phyloP scores from a whole-genome alignment of 2,113 vertebrate genomes.

The Vulpes vulpes region DNA sequence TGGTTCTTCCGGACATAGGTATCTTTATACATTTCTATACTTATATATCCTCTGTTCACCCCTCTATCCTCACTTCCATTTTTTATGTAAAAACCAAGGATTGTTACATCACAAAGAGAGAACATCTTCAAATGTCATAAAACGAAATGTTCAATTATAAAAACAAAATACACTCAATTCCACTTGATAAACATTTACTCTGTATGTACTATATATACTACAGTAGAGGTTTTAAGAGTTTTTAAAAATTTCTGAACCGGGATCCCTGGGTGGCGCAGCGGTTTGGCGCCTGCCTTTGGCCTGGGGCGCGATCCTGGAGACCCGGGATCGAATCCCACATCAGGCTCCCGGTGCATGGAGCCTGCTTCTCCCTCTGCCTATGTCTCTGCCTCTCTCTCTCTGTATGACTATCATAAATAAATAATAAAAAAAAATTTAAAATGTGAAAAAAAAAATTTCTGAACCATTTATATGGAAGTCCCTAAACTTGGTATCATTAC shows the following conservation, averaged over 20 bases:
- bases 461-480: neutral
- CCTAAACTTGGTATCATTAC: neutral
- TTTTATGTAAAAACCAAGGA: neutral
- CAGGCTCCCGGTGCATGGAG: no score
- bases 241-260: neutral
- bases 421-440: neutral
- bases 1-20: neutral
- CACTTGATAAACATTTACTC: slow-evolving; percentile 33
- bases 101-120: neutral
- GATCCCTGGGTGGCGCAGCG: no score
- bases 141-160: slow-evolving; percentile 44
- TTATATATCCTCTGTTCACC: neutral
- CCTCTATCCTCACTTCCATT: neutral
- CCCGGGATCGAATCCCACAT: no score
- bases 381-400: no score
- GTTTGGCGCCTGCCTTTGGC: no score
- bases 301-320: no score
- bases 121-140: neutral
- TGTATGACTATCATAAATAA: no score
- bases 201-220: neutral
- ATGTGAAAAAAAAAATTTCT: neutral
- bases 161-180: slow-evolving; percentile 16
- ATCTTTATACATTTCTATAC: neutral
- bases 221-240: neutral
- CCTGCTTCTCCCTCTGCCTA: no score